Evolutionary conservation across 2,797 vertebrate species (phyloP), one percentile per base, ranked within the genome.

Genomic region (Microctenopoma lineatum): DNA sequence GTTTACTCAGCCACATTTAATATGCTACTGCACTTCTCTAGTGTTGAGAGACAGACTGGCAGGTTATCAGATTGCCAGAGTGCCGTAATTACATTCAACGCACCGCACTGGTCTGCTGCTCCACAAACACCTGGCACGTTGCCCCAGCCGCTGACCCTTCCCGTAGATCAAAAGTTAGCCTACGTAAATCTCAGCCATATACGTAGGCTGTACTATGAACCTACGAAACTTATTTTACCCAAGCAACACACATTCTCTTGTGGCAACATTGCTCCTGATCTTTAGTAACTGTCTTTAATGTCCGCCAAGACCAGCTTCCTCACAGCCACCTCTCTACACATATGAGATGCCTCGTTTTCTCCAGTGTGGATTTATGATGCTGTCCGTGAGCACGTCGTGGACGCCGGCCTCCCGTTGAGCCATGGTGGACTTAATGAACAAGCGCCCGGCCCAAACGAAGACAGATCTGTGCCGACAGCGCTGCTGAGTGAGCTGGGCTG

Each of bases 291-390:
- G 25, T 52, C 11, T 4, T 45, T 39, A 45, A 10, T 27, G 55
- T 54, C 46, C 25, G 34, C 57, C 54, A 5, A 39, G 54, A 34
- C 71, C 46, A 50, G 32, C 48, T 7, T 9, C 50, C n/a, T 55
- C 59, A 12, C 55, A 27, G 54, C 59, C 53, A 6, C 47, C 58
- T 64, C 50, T 58, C 68, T 69, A 71, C 70, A 46, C 75, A 59
- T 4, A 6, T 39, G 70, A 77, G 64, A 78, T 63, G 74, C 51
- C 80, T 87, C 64, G 6, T 81, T 80, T 70, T 77, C 79, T 84
- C 72, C 92, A 91, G 92, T 92, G 89, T 86, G 85, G 88, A 93
- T 92, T 92, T 90, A 92, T 92, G 87, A 84, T 59, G 70, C 53
- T n/a, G 44, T 27, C 73, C 78, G 74, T 74, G 65, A 82, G 84